Evolutionary conservation across 2,888 invertebrate species (phyloP).

Genomic region (Plebejus anna): DNA sequence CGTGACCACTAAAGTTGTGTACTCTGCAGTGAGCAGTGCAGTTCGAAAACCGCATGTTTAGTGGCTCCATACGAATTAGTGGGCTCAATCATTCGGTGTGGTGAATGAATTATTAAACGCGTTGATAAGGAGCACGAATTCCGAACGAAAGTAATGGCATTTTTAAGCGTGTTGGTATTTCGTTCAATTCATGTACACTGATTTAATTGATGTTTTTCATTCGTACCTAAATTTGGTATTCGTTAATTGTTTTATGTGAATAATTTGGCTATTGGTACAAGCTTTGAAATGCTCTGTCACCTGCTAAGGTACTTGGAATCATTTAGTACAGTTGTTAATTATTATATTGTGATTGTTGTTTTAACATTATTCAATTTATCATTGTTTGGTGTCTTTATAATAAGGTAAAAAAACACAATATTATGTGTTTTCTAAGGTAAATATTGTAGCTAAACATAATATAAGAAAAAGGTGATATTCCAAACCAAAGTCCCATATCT

Average conservation of each 20-base stretch:
- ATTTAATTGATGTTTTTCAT: constrained; percentile 5
- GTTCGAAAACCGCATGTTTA: constrained; percentile 10
- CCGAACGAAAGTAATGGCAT: constrained; percentile 19
- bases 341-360: no score
- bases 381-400: no score
- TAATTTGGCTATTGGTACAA: background rate
- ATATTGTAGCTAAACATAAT: no score
- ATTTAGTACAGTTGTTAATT: no score
- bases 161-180: constrained; percentile 21
- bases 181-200: constrained; percentile 19
- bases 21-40: background rate
- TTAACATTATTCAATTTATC: no score
- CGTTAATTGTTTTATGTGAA: background rate
- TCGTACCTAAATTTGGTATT: constrained; percentile 4
- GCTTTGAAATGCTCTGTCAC: background rate
- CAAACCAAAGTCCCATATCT: no score
- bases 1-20: background rate
- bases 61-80: constrained; percentile 22
- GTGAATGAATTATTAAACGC: constrained; percentile 25
- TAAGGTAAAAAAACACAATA: no score
- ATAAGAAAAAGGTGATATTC: no score
- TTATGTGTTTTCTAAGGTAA: no score
- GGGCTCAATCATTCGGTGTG: constrained; percentile 22
- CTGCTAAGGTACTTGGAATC: no score
- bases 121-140: constrained; percentile 26